Percentiles rank a stretch among this genome's conserved stretches.
Conservation (phyloP, 2,797 vertebrate genomes). For the Mormyrus proboscirostris region DNA sequence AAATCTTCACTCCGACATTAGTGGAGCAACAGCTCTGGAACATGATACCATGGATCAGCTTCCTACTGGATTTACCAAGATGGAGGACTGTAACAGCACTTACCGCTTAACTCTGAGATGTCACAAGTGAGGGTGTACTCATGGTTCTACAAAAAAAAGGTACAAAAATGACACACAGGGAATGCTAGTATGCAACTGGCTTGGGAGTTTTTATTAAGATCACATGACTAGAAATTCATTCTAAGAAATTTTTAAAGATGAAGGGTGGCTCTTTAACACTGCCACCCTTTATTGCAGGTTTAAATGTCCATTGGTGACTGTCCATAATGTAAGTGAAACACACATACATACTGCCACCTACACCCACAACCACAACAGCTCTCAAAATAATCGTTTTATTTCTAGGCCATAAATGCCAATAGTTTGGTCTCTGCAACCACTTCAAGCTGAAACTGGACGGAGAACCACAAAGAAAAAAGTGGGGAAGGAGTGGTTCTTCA, state of each 20-base stretch:
- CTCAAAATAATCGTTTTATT: not conserved
- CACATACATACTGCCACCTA: not conserved
- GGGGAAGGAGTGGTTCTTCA: not conserved
- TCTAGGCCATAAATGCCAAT: not conserved
- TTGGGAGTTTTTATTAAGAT: not conserved
- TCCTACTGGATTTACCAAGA: not conserved
- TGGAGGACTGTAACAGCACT: not conserved
- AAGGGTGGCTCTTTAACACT: not conserved
- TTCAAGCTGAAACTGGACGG: not conserved
- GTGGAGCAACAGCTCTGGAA: not conserved
- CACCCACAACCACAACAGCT: not conserved
- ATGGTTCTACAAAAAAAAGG: not conserved
- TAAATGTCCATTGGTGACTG: not conserved
- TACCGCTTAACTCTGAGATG: not conserved
- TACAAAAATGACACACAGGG: not conserved
- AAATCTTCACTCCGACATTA: not conserved
- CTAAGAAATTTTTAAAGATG: not conserved
- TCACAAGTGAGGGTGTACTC: not conserved
- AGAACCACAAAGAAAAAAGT: not conserved
- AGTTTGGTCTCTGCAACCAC: not conserved
- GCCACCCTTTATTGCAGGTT: not conserved
- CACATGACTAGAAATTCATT: not conserved
- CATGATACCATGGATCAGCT: not conserved
- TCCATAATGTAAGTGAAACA: not conserved
- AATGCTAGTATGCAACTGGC: not conserved